Percentiles rank a stretch among this genome's conserved stretches.
Conservation (phyloP, 2,797 vertebrate genomes). For the Cyprinella venusta region DNA sequence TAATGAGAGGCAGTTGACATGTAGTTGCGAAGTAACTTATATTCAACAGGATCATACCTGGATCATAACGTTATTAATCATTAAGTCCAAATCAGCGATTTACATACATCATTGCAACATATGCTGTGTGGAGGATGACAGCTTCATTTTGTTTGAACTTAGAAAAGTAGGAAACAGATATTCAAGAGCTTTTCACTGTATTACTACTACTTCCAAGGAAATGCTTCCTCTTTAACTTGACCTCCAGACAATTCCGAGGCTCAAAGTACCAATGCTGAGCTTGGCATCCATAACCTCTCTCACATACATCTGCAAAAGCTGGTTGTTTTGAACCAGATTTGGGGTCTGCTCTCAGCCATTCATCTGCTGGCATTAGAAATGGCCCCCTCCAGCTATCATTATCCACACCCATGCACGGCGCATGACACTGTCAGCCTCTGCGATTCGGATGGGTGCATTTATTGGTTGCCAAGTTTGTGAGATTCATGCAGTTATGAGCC, state of each 20-base stretch:
- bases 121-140: background rate
- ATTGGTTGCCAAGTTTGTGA: constrained; percentile 38
- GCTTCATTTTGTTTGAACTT: constrained; percentile 3
- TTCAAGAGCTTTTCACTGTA: constrained; percentile 1
- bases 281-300: background rate
- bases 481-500: constrained; percentile 42
- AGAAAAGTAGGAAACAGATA: constrained; percentile 49
- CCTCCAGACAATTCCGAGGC: constrained; percentile 26
- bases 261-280: background rate
- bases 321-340: constrained; percentile 17
- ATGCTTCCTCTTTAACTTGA: constrained; percentile 46
- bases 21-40: no score
- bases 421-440: constrained; percentile 29
- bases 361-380: constrained; percentile 24
- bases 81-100: background rate
- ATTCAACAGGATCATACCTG: background rate
- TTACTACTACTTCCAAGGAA: constrained; percentile 44
- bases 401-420: constrained; percentile 3
- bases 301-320: background rate
- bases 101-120: background rate
- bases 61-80: background rate
- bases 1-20: no score
- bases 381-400: constrained; percentile 31
- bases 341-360: background rate
- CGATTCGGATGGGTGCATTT: constrained; percentile 30